Conservation (phyloP, 1,140 invertebrate genomes). For the Achatina immaculata region DNA sequence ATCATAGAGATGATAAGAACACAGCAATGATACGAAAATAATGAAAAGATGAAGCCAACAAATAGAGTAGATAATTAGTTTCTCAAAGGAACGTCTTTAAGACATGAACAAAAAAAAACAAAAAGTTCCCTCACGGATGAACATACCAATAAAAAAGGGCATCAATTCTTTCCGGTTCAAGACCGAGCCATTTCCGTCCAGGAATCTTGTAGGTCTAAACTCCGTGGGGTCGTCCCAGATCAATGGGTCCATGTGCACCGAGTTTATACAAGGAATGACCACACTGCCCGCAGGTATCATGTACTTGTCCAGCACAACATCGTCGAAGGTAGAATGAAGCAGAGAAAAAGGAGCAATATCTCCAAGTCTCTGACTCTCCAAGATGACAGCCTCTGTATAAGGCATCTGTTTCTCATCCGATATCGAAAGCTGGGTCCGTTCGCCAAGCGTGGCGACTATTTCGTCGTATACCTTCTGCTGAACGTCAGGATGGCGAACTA, state of each 20-base stretch:
- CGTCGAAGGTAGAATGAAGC: conserved; percentile 57
- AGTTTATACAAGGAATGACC: conserved; percentile 62
- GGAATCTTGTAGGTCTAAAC: conserved; percentile 78
- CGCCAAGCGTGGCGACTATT: conserved; percentile 75
- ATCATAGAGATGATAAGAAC: too few relatives aligned
- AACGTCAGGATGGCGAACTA: conserved; percentile 81
- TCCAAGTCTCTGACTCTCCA: conserved; percentile 47
- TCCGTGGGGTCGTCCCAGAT: conserved; percentile 79
- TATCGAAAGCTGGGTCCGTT: conserved; percentile 8
- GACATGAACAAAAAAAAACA: conserved; percentile 5
- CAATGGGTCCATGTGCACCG: conserved; percentile 58
- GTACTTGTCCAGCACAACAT: conserved; percentile 55
- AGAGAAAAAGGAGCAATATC: conserved; percentile 66
- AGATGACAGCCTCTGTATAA: conserved; percentile 42
- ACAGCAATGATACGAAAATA: too few relatives aligned
- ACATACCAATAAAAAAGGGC: too few relatives aligned
- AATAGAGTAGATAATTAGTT: too few relatives aligned
- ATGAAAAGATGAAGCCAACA: too few relatives aligned
- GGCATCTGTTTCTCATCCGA: conserved; percentile 40
- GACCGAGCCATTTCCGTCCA: conserved; percentile 48
- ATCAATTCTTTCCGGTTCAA: conserved; percentile 40
- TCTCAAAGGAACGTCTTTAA: too few relatives aligned
- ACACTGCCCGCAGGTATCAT: conserved; percentile 59
- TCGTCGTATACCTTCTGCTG: conserved; percentile 87
- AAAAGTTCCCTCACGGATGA: background rate